A percentile compares a stretch with the other conserved stretches of the same genome.
These are phyloP conservation scores for Deroplatys truncata DNA, from an alignment of 2,888 invertebrate species.

Conservation along the genomic window DNA sequence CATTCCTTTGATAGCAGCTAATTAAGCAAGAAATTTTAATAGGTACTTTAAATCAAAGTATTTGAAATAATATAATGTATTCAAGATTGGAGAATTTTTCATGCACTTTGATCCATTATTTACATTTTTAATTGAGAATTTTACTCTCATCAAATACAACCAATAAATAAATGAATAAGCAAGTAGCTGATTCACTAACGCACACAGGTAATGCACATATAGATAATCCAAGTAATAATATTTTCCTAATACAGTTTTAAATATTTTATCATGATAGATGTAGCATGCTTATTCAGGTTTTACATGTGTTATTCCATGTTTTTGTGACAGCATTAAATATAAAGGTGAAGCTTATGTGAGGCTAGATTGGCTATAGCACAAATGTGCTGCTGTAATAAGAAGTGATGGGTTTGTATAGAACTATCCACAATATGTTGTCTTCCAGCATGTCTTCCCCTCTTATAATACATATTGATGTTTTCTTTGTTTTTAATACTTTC, in stretches of 20 bases:
- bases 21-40: not conserved
- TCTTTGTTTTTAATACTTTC: not conserved
- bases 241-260: not conserved
- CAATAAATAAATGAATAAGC: not conserved
- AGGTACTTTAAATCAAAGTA: not conserved
- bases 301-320: not conserved
- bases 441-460: slow-evolving; percentile 2
- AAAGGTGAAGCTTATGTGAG: not conserved
- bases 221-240: not conserved
- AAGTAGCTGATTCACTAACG: not conserved
- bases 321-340: not conserved
- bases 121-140: not conserved
- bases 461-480: not conserved
- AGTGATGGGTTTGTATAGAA: not conserved
- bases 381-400: not conserved
- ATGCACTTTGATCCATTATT: not conserved
- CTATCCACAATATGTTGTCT: not conserved
- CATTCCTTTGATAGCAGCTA: not conserved
- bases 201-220: not conserved
- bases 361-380: not conserved
- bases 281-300: not conserved
- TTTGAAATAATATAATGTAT: not conserved
- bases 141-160: not conserved
- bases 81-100: not conserved
- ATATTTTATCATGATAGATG: not conserved